These are phyloP conservation scores for Meghimatium bilineatum DNA, from an alignment of 2,888 invertebrate genomes.

Conservation along the genomic window DNA sequence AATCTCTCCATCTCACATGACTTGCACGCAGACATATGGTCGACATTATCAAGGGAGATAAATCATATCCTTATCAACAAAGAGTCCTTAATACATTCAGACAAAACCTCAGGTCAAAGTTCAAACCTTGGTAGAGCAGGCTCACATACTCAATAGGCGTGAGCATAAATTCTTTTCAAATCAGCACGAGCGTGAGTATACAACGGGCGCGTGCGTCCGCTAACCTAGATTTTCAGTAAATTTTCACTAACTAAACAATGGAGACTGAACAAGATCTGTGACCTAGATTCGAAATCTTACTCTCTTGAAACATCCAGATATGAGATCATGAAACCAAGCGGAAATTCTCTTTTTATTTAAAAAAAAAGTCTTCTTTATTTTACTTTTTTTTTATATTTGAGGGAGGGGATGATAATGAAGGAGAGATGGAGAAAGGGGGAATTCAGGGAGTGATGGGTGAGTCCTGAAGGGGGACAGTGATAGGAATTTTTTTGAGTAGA, in stretches of 20 bases:
- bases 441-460: no score
- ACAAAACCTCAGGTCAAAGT: not conserved
- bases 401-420: no score
- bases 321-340: no score
- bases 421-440: no score
- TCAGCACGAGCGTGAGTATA: not conserved
- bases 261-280: not conserved
- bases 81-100: not conserved
- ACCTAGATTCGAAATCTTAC: constrained; percentile 1
- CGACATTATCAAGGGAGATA: no score
- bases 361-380: no score
- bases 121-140: not conserved
- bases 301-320: not conserved
- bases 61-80: not conserved
- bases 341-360: no score
- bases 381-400: no score
- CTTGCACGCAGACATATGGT: no score
- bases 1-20: no score
- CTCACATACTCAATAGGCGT: not conserved
- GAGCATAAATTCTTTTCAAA: constrained; percentile 5
- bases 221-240: constrained; percentile 17
- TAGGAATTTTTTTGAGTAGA: no score
- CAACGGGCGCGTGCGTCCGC: not conserved
- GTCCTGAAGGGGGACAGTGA: no score
- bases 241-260: constrained; percentile 13